A percentile compares a stretch with the other conserved stretches of the same genome.
phyloP scores from a whole-genome alignment of 2,888 invertebrate genomes.

The Catocala nupta region DNA sequence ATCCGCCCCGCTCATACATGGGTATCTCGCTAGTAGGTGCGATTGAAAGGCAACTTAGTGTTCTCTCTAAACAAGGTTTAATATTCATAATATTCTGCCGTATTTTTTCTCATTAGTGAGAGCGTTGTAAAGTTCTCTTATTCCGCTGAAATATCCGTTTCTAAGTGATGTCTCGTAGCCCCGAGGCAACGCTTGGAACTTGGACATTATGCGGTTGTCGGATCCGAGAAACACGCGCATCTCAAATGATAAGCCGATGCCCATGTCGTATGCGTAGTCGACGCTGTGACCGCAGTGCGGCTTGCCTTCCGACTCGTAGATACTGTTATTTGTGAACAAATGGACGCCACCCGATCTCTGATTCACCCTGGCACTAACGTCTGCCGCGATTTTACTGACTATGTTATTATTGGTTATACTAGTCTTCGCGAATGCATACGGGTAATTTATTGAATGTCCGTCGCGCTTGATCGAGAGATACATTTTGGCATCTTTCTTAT shows the following conservation, averaged over 20 bases:
- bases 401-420: constrained; percentile 28
- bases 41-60: constrained; percentile 44
- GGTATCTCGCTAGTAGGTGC: constrained; percentile 27
- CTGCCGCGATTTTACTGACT: constrained; percentile 58
- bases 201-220: constrained; percentile 63
- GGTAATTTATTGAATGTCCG: constrained; percentile 89
- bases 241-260: constrained; percentile 67
- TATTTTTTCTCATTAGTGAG: constrained; percentile 63
- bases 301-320: constrained; percentile 65
- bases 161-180: constrained; percentile 68
- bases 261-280: constrained; percentile 67
- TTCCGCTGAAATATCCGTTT: constrained; percentile 72
- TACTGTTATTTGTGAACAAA: constrained; percentile 65
- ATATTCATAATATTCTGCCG: constrained; percentile 38
- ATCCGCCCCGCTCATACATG: constrained; percentile 41
- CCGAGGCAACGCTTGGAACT: constrained; percentile 72
- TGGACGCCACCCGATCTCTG: constrained; percentile 66
- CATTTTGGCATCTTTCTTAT: constrained; percentile 83
- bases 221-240: constrained; percentile 76
- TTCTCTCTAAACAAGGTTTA: constrained; percentile 39
- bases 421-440: constrained; percentile 85
- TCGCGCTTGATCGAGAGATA: constrained; percentile 92
- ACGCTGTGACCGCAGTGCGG: constrained; percentile 77
- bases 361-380: constrained; percentile 69
- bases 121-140: constrained; percentile 70